Evolutionary conservation across 2,797 vertebrate genomes (phyloP).

Genomic region (Chiloscyllium punctatum): DNA sequence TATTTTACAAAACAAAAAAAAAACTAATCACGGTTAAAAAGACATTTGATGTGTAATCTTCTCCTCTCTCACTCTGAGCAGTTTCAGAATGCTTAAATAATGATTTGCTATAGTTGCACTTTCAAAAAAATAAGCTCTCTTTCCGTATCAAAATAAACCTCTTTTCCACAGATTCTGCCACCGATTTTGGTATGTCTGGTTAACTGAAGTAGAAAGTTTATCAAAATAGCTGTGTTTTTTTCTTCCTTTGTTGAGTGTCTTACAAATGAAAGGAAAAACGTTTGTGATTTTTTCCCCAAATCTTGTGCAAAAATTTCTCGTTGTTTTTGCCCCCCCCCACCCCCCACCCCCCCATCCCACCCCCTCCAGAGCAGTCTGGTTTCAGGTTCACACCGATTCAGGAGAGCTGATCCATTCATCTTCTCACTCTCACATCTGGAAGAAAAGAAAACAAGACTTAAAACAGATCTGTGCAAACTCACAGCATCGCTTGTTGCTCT

Average conservation of each 20-base stretch:
- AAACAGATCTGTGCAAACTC: neutral
- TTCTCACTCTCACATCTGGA: conserved; percentile 6
- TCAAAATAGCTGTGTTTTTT: conserved; percentile 37
- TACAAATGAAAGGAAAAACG: conserved; percentile 24
- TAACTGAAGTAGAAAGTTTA: conserved; percentile 28
- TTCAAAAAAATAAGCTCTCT: conserved; percentile 35
- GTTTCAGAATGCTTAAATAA: conserved; percentile 31
- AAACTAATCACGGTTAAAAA: conserved; percentile 27
- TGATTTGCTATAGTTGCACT: conserved; percentile 24
- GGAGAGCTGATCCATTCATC: neutral
- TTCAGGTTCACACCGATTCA: conserved; percentile 5
- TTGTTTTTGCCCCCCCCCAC: neutral
- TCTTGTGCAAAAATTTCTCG: conserved; percentile 31
- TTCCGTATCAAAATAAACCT: conserved; percentile 35
- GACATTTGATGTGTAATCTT: conserved; percentile 35
- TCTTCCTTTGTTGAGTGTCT: conserved; percentile 23
- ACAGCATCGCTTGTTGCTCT: neutral
- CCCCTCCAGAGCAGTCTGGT: conserved; percentile 20
- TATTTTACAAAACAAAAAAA: conserved; percentile 29
- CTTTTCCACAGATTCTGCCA: conserved; percentile 34
- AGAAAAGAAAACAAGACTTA: neutral
- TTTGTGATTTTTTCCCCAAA: conserved; percentile 8
- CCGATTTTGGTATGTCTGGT: conserved; percentile 4
- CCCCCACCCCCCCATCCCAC: neutral
- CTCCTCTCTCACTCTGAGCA: conserved; percentile 33